phyloP scores from a whole-genome alignment of 2,113 vertebrate species.

The Sphyrna mokarran region DNA sequence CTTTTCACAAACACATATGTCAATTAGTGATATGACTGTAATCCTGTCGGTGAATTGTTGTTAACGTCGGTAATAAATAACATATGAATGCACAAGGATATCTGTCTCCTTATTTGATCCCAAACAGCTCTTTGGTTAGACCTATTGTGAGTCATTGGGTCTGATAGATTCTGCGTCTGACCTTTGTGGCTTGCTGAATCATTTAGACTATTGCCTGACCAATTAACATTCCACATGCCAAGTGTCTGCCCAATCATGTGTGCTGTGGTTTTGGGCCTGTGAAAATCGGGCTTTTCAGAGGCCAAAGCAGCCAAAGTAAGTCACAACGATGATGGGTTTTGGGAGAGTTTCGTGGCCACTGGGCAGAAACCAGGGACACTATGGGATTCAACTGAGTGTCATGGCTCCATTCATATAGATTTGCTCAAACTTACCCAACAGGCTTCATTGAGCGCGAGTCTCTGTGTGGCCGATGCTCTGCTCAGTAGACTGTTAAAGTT shows the following conservation, averaged over 20 bases:
- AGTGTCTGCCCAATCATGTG: neutral
- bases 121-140: neutral
- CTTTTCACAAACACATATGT: neutral
- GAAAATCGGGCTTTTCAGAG: neutral
- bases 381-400: neutral
- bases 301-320: neutral
- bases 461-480: neutral
- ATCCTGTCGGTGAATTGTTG: neutral
- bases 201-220: neutral
- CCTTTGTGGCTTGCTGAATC: neutral
- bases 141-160: neutral
- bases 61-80: neutral
- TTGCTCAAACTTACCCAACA: neutral
- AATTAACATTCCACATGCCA: neutral
- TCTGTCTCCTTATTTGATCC: neutral
- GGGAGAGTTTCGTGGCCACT: no score
- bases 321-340: neutral
- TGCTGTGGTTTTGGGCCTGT: neutral
- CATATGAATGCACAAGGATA: neutral
- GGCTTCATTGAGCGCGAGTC: neutral
- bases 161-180: neutral
- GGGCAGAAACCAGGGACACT: neutral
- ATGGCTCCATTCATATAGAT: neutral
- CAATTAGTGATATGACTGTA: neutral
- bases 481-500: neutral